Evolutionary conservation across 2,888 invertebrate genomes (phyloP).

Genomic region (Syrphus vitripennis): DNA sequence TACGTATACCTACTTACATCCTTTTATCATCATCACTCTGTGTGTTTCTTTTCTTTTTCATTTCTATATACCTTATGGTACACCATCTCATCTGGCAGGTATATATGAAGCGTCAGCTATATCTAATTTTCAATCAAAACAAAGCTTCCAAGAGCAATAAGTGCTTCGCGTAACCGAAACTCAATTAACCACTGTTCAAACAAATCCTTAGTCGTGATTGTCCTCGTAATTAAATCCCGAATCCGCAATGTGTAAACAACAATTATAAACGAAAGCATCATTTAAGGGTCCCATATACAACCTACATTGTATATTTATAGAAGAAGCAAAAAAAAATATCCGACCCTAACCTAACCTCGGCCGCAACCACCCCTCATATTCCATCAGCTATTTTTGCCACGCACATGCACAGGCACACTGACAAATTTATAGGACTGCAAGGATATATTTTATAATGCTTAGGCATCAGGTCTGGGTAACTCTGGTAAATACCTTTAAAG

Average conservation of each 20-base stretch:
- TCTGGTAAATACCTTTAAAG: neutral
- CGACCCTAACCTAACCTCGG: neutral
- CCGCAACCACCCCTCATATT: neutral
- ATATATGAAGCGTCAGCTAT: neutral
- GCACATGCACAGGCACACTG: neutral
- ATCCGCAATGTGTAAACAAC: slow-evolving; percentile 68
- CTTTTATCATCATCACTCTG: no score
- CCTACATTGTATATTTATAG: neutral
- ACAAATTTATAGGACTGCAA: neutral
- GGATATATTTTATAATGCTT: neutral
- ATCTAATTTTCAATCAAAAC: slow-evolving; percentile 56
- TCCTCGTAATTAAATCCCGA: slow-evolving; percentile 66
- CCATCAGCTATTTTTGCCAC: neutral
- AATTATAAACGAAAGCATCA: slow-evolving; percentile 66
- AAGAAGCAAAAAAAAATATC: neutral
- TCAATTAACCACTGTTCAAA: slow-evolving; percentile 71
- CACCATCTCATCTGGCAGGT: neutral
- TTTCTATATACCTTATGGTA: neutral
- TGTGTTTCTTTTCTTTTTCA: neutral
- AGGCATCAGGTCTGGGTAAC: no score
- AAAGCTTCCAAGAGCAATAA: slow-evolving; percentile 48
- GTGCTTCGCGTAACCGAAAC: slow-evolving; percentile 64
- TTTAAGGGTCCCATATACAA: slow-evolving; percentile 17
- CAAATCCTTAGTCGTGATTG: slow-evolving; percentile 64
- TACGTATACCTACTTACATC: neutral